Conservation (phyloP, 2,888 invertebrate genomes). For the Carcina quercana region DNA sequence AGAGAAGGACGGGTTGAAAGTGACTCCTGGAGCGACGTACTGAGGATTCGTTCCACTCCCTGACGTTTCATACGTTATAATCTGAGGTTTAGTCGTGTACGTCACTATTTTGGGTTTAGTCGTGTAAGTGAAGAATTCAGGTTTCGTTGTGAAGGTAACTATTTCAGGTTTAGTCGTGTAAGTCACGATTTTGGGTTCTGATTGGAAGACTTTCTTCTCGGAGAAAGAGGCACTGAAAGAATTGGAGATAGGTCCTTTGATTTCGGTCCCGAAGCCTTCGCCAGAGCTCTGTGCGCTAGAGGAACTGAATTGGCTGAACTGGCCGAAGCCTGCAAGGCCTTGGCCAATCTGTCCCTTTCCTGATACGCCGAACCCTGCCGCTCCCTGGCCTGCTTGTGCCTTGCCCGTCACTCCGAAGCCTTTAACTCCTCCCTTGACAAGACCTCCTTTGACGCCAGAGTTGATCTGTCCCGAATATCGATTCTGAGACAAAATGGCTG, state of each 20-base stretch:
- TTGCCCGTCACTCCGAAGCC: slow-evolving; percentile 22
- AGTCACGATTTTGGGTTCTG: slow-evolving; percentile 41
- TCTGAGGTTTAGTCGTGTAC: slow-evolving; percentile 38
- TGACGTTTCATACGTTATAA: slow-evolving; percentile 54
- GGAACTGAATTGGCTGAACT: slow-evolving; percentile 21
- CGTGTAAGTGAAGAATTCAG: slow-evolving; percentile 43
- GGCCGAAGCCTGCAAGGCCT: slow-evolving; percentile 1
- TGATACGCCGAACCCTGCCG: slow-evolving; percentile 8
- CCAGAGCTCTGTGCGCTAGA: slow-evolving; percentile 23
- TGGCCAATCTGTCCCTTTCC: slow-evolving; percentile 11
- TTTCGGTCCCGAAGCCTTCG: slow-evolving; percentile 27
- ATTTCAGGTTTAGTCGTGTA: slow-evolving; percentile 52
- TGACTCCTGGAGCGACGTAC: slow-evolving; percentile 47
- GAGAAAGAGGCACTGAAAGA: slow-evolving; percentile 47
- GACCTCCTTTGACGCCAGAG: slow-evolving; percentile 18
- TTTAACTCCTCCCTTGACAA: slow-evolving; percentile 15
- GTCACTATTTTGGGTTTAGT: slow-evolving; percentile 40
- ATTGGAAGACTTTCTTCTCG: slow-evolving; percentile 53
- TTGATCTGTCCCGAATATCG: slow-evolving; percentile 29
- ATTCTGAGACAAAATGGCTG: slow-evolving; percentile 31
- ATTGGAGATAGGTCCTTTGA: slow-evolving; percentile 48
- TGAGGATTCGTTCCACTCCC: slow-evolving; percentile 56
- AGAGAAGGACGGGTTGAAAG: slow-evolving; percentile 47
- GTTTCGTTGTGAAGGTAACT: slow-evolving; percentile 45
- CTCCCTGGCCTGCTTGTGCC: not conserved